Conservation (phyloP, 2,113 vertebrate genomes). For the Megaleporinus macrocephalus region DNA sequence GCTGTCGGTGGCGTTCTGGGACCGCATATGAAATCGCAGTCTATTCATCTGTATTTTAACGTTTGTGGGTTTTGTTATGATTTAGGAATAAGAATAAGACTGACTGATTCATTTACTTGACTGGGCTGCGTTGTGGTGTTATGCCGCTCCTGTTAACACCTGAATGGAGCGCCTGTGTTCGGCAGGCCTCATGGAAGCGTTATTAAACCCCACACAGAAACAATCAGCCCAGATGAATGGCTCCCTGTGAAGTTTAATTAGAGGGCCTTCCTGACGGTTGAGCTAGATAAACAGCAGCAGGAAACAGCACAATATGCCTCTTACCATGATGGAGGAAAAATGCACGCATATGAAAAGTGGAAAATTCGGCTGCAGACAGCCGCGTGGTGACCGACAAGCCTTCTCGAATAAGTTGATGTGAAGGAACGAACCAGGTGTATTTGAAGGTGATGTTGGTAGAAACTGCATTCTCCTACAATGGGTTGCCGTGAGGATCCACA, state of each 20-base stretch:
- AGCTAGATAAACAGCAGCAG: constrained; percentile 54
- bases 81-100: constrained; percentile 7
- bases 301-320: constrained; percentile 40
- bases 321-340: constrained; percentile 38
- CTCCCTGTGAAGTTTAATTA: constrained; percentile 63
- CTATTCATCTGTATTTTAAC: constrained; percentile 43
- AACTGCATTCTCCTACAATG: neutral
- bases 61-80: constrained; percentile 25
- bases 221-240: constrained; percentile 58
- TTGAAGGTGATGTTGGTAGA: neutral
- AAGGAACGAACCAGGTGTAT: neutral
- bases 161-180: constrained; percentile 46
- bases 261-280: constrained; percentile 51
- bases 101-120: constrained; percentile 5
- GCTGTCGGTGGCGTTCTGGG: neutral
- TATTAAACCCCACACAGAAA: constrained; percentile 60
- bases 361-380: neutral
- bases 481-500: neutral
- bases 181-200: constrained; percentile 48
- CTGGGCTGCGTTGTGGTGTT: constrained; percentile 7
- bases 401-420: no score
- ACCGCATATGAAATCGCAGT: constrained; percentile 11
- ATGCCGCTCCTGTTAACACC: constrained; percentile 51
- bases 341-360: neutral
- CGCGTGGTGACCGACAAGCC: neutral